Conservation (phyloP, 2,888 invertebrate species). For the Leucophora obtusa region DNA sequence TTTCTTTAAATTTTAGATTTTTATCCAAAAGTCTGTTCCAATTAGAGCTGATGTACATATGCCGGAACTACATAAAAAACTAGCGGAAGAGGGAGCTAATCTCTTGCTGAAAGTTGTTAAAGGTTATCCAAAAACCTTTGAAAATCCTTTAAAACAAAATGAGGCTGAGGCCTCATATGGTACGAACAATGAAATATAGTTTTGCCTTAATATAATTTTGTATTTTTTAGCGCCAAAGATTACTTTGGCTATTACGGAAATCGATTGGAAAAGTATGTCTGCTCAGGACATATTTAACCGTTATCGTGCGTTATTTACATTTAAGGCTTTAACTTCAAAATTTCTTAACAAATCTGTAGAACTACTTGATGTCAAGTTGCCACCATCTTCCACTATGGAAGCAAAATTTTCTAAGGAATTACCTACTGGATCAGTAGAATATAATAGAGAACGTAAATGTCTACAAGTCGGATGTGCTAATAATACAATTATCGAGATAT, state of each 20-base stretch:
- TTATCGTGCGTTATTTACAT: constrained; percentile 84
- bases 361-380: constrained; percentile 80
- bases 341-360: constrained; percentile 83
- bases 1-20: constrained; percentile 69
- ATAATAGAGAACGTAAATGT: constrained; percentile 81
- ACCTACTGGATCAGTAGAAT: constrained; percentile 82
- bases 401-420: neutral
- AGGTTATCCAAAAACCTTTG: constrained; percentile 82
- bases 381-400: constrained; percentile 23
- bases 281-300: constrained; percentile 85
- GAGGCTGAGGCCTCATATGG: constrained; percentile 84
- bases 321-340: constrained; percentile 82
- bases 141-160: constrained; percentile 82
- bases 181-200: constrained; percentile 74
- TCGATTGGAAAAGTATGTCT: constrained; percentile 84
- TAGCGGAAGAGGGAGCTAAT: constrained; percentile 85
- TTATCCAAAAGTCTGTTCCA: constrained; percentile 80
- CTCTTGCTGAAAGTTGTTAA: constrained; percentile 83
- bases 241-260: constrained; percentile 80
- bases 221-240: constrained; percentile 86
- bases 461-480: constrained; percentile 85
- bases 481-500: constrained; percentile 83
- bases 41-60: constrained; percentile 82
- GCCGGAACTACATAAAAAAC: constrained; percentile 82
- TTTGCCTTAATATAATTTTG: constrained; percentile 36